phyloP scores from a whole-genome alignment of 2,797 vertebrate genomes.

The Cuniculus paca region DNA sequence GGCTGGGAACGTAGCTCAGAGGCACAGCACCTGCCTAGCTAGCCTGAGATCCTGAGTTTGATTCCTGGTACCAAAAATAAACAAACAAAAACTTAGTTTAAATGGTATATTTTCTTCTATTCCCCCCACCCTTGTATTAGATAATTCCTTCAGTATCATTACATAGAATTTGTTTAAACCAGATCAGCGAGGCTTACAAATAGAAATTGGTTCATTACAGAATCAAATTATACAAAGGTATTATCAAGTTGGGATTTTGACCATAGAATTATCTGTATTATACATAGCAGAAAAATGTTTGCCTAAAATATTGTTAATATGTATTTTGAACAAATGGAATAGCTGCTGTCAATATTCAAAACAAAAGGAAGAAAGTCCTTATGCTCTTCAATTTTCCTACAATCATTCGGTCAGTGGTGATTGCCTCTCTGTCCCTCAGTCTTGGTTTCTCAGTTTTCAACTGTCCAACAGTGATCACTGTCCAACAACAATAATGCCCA shows the following conservation, averaged over 20 bases:
- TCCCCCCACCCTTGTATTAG: slow-evolving; percentile 24
- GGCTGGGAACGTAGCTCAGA: no score
- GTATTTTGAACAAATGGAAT: slow-evolving; percentile 17
- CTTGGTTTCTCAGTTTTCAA: not conserved
- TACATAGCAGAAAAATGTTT: not conserved
- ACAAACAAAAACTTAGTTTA: slow-evolving; percentile 17
- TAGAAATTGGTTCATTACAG: slow-evolving; percentile 32
- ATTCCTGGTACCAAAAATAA: no score
- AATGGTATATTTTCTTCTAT: not conserved
- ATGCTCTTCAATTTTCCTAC: not conserved
- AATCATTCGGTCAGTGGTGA: not conserved
- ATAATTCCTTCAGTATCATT: slow-evolving; percentile 26
- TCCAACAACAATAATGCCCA: not conserved
- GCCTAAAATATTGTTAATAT: not conserved
- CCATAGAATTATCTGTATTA: not conserved
- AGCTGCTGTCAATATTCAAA: not conserved
- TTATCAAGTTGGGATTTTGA: slow-evolving; percentile 11
- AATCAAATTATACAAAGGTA: not conserved
- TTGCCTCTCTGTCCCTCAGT: not conserved
- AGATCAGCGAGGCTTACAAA: not conserved
- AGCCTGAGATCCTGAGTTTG: no score
- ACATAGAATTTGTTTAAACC: slow-evolving; percentile 28
- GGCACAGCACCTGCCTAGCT: no score
- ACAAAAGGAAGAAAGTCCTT: not conserved
- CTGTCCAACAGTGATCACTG: not conserved